phyloP scores from a whole-genome alignment of 2,113 vertebrate species.

The Prolemur simus region DNA sequence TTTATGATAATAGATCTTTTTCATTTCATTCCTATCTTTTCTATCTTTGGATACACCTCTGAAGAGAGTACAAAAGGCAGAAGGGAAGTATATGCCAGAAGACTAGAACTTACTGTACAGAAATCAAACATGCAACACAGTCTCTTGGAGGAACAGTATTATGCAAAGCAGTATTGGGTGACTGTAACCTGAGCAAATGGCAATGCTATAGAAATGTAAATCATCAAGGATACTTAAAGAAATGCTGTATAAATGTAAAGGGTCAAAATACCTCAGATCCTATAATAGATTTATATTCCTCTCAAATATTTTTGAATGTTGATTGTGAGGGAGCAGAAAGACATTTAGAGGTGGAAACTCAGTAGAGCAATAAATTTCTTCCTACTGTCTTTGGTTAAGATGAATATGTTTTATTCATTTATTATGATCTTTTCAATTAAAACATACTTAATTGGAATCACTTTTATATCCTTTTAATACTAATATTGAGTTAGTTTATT shows the following conservation, averaged over 20 bases:
- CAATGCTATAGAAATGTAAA: not conserved
- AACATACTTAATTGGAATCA: conserved; percentile 1
- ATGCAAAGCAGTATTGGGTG: not conserved
- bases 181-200: not conserved
- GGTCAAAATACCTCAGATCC: not conserved
- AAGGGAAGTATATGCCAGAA: not conserved
- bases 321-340: not conserved
- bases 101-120: not conserved
- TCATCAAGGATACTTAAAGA: not conserved
- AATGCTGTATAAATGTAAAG: not conserved
- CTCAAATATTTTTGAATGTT: conserved; percentile 3
- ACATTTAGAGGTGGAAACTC: not conserved
- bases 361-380: not conserved
- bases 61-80: not conserved
- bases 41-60: not conserved
- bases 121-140: not conserved
- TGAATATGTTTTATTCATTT: conserved; percentile 37
- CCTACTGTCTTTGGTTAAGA: conserved; percentile 25
- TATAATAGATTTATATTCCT: not conserved
- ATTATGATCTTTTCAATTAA: conserved; percentile 41
- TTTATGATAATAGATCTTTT: not conserved
- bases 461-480: conserved; percentile 35
- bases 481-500: conserved; percentile 53
- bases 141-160: not conserved
- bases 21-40: not conserved